phyloP scores from a whole-genome alignment of 1,140 invertebrate genomes.

The Meloidogyne hapla region DNA sequence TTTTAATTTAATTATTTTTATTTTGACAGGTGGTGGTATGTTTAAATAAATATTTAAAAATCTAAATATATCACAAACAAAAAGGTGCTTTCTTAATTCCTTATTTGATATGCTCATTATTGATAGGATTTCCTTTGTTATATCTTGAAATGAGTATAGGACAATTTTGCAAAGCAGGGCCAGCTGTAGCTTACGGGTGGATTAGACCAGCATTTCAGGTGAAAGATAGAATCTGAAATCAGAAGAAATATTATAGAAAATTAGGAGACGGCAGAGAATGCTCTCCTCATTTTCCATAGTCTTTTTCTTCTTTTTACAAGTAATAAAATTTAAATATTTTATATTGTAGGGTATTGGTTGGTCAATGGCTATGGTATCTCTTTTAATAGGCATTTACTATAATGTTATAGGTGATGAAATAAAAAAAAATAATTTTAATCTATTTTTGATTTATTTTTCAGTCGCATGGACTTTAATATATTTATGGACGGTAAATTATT shows the following conservation, averaged over 20 bases:
- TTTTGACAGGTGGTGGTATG: constrained; percentile 9
- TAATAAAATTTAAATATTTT: background rate
- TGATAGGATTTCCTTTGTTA: constrained; percentile 44
- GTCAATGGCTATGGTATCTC: constrained; percentile 41
- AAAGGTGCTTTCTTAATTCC: constrained; percentile 44
- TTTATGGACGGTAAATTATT: background rate
- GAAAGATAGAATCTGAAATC: background rate
- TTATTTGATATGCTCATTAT: constrained; percentile 40
- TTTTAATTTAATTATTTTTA: constrained; percentile 11
- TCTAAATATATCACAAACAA: constrained; percentile 1
- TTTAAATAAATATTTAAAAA: background rate
- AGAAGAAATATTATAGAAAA: background rate
- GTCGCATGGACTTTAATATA: background rate
- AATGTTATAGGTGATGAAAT: constrained; percentile 47
- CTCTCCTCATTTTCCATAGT: background rate
- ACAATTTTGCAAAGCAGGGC: constrained; percentile 36
- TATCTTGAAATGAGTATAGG: constrained; percentile 43
- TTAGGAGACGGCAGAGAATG: background rate
- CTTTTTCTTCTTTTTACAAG: constrained; percentile 12
- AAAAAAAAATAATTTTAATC: constrained; percentile 42
- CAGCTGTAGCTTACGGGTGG: constrained; percentile 45
- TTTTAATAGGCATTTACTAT: constrained; percentile 52
- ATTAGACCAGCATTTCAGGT: constrained; percentile 40
- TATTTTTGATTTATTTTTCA: background rate
- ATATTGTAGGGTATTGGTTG: constrained; percentile 38